Base-by-base conservation (phyloP, 2,113 vertebrate genomes). In the Lasiurus borealis region DNA sequence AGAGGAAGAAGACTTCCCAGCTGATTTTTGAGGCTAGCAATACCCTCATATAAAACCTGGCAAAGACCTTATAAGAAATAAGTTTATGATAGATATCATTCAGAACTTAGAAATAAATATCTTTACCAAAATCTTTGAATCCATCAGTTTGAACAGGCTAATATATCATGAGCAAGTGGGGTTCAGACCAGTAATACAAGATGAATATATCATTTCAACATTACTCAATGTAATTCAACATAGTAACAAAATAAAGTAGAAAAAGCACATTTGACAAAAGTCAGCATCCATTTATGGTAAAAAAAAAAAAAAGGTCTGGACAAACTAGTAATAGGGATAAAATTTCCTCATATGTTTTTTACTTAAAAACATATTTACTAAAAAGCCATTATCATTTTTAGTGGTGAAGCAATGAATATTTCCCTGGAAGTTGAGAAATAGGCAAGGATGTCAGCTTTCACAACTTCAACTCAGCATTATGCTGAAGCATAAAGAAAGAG, bases 41-140 rank as follows among this genome's bases (percentile, higher is more conserved):
- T 44, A 50, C 8, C 69, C 18, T 73, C n/a, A 64, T 50, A 44
- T 64, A 88, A 86, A 87, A 27, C 23, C 52, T 66, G 27, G 44
- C 25, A 40, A 62, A 64, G 29, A 88, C 27, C 40, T 62, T 54
- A n/a, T 11, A 84, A 76, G 34, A 89, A 57, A 21, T 68, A 73
- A 76, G 46, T 57, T 27, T 83, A 76, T 5, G 75, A 64, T 66
- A 21, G 40, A 0, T 57, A 21, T 83, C 57, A 89, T 62, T n/a
- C 21, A n/a, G 21, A 76, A 68, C 23, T 57, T 83, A 83, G 78
- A 77, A 25, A 73, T 94, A 84, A 77, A 89, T 69, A 68, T 76
- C 23, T n/a, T 69, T 68, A 54, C 31, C 57, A 77, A 82, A 89
- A 50, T 59, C 21, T 50, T 34, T 73, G 18, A 88, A 57, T 46